Evolutionary conservation across 2,888 invertebrate genomes (phyloP), one percentile per base, ranked within the genome.

Genomic region (Drosophila putrida): DNA sequence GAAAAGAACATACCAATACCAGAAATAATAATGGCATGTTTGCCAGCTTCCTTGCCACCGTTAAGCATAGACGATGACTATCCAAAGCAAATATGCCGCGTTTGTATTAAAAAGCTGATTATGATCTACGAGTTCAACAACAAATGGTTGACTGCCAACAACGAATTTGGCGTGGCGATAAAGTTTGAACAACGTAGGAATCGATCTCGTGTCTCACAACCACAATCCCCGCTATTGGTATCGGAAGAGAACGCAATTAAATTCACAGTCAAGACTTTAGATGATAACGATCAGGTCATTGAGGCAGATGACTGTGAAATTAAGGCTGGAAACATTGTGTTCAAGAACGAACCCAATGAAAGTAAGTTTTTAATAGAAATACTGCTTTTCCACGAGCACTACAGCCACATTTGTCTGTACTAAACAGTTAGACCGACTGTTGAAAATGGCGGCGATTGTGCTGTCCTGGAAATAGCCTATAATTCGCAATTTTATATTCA

Each of bases 61-160:
- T 4, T 78, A 6, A 33, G 60, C 20, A n/a, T 64, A 11, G 59
- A 74, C 6, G 82, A 86, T 20, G 73, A 80, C 35, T 89, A 90
- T 57, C 91, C 91, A 0, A 80, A 87, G 35, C 74, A 82, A 39
- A 90, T 91, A 33, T 91, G 91, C 33, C 85, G 85, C 11, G 71
- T 84, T 4, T 91, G 91, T 28, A 46, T 80, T 0, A 89, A 90
- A 20, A 80, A 88, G 53, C 57, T 91, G 11, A 79, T 78, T n/a
- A 80, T 86, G 59, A 78, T 85, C 3, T 90, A 85, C 47, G 79
- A 89, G 61, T 91, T 91, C 39, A 78, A 89, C 15, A 68, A 75
- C 4, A 82, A 88, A 60, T 90, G 88, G 74, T 28, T 73, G 4
- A 67, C 82, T 5, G 80, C 91, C 6, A 64, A 84, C 58, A 61